These are phyloP conservation scores for Xyrauchen texanus DNA, from an alignment of 2,113 vertebrate genomes.

Conservation along the genomic window DNA sequence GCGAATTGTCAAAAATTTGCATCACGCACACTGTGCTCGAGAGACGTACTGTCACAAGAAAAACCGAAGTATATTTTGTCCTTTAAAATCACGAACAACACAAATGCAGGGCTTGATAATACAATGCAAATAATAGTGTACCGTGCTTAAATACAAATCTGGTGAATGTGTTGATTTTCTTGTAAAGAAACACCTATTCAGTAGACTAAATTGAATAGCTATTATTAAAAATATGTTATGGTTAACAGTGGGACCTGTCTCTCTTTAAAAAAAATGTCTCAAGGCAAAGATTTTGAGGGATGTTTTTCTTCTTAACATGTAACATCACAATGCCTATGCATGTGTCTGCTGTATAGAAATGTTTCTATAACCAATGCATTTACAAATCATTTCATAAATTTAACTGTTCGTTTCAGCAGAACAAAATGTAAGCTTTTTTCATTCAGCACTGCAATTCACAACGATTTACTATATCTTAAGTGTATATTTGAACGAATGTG, in stretches of 20 bases:
- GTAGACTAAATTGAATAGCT: too few species aligned
- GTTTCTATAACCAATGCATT: background rate
- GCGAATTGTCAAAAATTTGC: too few species aligned
- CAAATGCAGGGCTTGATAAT: too few species aligned
- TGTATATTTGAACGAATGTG: conserved; percentile 1
- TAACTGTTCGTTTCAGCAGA: conserved; percentile 6
- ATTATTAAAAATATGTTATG: background rate
- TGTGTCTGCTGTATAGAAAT: background rate
- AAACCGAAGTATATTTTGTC: too few species aligned
- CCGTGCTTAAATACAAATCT: background rate
- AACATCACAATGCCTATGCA: background rate
- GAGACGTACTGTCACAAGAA: too few species aligned
- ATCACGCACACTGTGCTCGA: too few species aligned
- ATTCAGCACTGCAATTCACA: background rate
- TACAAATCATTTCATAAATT: background rate
- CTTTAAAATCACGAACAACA: too few species aligned
- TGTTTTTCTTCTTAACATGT: too few species aligned
- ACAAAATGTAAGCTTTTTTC: background rate
- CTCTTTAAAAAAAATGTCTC: too few species aligned
- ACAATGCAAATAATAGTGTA: background rate
- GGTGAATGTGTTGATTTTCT: background rate
- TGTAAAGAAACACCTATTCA: background rate
- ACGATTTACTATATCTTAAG: background rate
- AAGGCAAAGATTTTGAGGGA: too few species aligned
- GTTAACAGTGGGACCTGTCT: too few species aligned